Conservation (phyloP, 2,797 vertebrate genomes). For the Falco cherrug region DNA sequence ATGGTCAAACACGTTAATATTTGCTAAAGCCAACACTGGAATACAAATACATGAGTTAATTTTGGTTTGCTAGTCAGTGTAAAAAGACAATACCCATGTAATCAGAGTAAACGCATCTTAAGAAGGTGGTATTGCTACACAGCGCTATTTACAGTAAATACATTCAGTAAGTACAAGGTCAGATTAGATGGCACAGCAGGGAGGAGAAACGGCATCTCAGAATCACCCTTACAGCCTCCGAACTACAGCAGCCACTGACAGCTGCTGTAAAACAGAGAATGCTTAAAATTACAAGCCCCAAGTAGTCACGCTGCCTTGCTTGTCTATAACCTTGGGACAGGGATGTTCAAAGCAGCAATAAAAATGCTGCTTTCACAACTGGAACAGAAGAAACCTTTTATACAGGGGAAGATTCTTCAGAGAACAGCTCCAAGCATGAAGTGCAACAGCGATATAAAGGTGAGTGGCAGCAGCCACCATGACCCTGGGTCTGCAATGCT, state of each 20-base stretch:
- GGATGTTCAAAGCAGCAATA: not conserved
- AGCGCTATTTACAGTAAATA: not conserved
- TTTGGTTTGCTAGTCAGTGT: not conserved
- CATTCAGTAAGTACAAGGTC: not conserved
- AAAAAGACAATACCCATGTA: not conserved
- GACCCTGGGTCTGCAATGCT: not conserved
- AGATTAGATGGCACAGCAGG: not conserved
- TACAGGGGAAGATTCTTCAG: not conserved
- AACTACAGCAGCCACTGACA: not conserved
- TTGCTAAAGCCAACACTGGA: not conserved
- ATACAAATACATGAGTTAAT: not conserved
- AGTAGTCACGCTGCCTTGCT: not conserved
- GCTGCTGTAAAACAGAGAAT: not conserved
- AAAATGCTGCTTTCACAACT: not conserved
- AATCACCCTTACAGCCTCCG: not conserved
- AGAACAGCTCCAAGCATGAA: not conserved
- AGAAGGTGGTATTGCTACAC: not conserved
- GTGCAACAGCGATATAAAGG: rapidly evolving
- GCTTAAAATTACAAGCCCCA: not conserved
- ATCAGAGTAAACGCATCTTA: not conserved
- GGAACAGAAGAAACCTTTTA: not conserved
- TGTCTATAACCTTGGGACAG: rapidly evolving
- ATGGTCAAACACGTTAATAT: not conserved
- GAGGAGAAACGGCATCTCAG: not conserved
- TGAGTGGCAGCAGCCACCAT: not conserved